Base-by-base conservation (phyloP, 2,888 invertebrate species). In the Epistrophe grossulariae region DNA sequence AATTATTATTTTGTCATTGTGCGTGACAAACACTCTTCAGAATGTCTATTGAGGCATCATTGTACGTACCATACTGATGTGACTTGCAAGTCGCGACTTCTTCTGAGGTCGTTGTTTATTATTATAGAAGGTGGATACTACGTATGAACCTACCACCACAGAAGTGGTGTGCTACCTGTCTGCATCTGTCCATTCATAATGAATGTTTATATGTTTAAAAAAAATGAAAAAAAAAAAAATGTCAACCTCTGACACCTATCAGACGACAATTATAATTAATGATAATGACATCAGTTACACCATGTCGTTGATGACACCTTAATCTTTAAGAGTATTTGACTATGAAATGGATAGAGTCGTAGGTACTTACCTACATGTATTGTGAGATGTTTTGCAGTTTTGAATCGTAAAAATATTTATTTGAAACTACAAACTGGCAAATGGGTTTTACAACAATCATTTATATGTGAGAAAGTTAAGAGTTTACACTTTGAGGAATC, bases 231-330 rank as follows among this genome's bases (percentile, higher is more conserved):
- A 24, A 40, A 62, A 62, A 60, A 31, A 64, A 66, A 5, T 72
- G 66, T 68, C 68, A 84, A 84, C 85, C 78, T 74, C 82, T 78
- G 78, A 82, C 85, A 85, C 31, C 85, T 85, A 66, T 59, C 82
- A 74, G 78, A 82, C 50, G 85, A 74, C 82, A 79, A 82, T 74
- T 59, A 78, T 78, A 62, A 82, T 78, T 85, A 87, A 87, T 83
- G 79, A 72, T 83, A 76, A 87, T 87, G 76, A 68, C 82, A 73
- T 43, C 68, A 38, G 62, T 59, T 52, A 68, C 19, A 68, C 35
- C 19, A n/a, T 62, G 77, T 17, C 35, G 50, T 45, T 15, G 78
- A 82, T 74, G 78, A 82, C 71, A 62, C 77, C 60, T 84, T 77
- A 55, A 55, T 55, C 52, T 55, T 55, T 55, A 3, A 1, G 13